Percentiles rank a stretch among this genome's conserved stretches.
These are phyloP conservation scores for Marmota monax DNA, from an alignment of 2,113 vertebrate genomes.

Conservation along the genomic window DNA sequence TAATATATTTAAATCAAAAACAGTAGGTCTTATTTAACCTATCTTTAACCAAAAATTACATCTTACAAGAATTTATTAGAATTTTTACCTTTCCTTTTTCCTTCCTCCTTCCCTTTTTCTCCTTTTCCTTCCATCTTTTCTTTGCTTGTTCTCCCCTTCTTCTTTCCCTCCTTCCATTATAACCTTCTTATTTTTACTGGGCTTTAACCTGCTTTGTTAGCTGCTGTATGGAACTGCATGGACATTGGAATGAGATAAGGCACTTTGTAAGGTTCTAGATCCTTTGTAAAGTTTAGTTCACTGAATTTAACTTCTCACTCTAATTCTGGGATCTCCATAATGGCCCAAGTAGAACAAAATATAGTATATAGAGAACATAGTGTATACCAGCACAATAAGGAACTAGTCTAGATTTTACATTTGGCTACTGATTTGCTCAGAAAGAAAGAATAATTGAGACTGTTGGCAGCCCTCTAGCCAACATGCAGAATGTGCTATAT, in stretches of 20 bases:
- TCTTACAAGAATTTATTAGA: slow-evolving; percentile 50
- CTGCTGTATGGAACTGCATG: background rate
- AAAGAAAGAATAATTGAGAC: slow-evolving; percentile 43
- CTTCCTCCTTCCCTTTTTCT: background rate
- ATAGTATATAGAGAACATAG: background rate
- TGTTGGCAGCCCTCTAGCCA: background rate
- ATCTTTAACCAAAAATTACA: slow-evolving; percentile 68
- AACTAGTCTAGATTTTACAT: background rate
- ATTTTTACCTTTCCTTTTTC: background rate
- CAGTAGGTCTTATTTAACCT: slow-evolving; percentile 77
- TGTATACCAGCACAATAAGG: background rate
- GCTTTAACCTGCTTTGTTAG: slow-evolving; percentile 2
- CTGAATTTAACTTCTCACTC: background rate
- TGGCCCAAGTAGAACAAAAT: background rate
- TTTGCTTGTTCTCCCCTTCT: background rate
- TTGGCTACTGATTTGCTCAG: background rate
- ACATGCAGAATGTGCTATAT: background rate
- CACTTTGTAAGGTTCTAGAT: background rate
- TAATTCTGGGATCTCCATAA: background rate
- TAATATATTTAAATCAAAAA: slow-evolving; percentile 84
- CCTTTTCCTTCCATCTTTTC: background rate
- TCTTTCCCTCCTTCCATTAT: too few relatives aligned
- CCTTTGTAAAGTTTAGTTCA: slow-evolving; percentile 21
- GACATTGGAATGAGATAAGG: background rate
- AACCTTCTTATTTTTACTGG: too few relatives aligned